Conservation (phyloP, 2,888 invertebrate species). For the Nebria salina region DNA sequence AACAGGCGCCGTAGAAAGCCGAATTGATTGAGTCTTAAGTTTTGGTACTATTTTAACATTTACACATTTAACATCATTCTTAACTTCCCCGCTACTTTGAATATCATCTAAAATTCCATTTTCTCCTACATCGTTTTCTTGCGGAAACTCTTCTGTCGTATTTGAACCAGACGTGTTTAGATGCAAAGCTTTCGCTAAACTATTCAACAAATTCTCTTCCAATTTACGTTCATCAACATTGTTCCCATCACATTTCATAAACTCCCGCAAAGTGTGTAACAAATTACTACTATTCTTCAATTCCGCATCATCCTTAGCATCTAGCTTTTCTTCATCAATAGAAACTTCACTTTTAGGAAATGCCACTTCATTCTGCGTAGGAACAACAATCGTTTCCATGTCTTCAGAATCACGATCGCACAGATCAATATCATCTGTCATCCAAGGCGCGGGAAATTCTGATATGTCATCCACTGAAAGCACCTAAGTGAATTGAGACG, state of each 20-base stretch:
- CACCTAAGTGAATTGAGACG: not conserved
- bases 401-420: slow-evolving; percentile 26
- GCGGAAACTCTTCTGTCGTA: not conserved
- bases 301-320: slow-evolving; percentile 9
- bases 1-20: slow-evolving; percentile 5
- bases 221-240: slow-evolving; percentile 33
- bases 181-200: slow-evolving; percentile 32
- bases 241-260: slow-evolving; percentile 22
- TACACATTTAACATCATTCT: not conserved
- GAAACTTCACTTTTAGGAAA: not conserved
- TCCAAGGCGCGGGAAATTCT: slow-evolving; percentile 25
- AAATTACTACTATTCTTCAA: slow-evolving; percentile 22
- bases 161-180: slow-evolving; percentile 15
- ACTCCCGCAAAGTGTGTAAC: slow-evolving; percentile 27
- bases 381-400: not conserved
- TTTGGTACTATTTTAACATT: slow-evolving; percentile 17
- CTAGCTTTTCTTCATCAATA: not conserved
- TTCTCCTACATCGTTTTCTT: not conserved
- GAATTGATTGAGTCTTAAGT: slow-evolving; percentile 29
- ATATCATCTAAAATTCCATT: not conserved
- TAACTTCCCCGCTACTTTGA: not conserved
- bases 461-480: slow-evolving; percentile 25
- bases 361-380: not conserved
- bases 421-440: slow-evolving; percentile 19
- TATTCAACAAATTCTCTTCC: slow-evolving; percentile 34